Evolutionary conservation across 2,797 vertebrate species (phyloP).

Genomic region (Diceros bicornis): DNA sequence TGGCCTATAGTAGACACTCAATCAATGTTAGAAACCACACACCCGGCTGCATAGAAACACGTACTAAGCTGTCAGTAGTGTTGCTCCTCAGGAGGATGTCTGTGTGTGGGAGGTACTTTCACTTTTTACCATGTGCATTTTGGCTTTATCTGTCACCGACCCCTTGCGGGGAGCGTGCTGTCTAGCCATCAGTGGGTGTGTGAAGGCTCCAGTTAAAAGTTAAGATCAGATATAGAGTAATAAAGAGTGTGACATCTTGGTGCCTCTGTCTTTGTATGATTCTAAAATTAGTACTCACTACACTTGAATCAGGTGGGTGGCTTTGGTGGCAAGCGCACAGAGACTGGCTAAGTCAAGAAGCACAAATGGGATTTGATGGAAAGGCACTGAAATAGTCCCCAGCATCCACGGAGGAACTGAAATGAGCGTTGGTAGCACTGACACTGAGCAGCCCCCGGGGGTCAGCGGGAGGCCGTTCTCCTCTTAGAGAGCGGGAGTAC

Average conservation of each 20-base stretch:
- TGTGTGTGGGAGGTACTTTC: background rate
- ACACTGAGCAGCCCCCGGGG: background rate
- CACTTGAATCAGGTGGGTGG: background rate
- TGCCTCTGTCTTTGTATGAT: background rate
- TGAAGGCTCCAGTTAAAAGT: slow-evolving; percentile 6
- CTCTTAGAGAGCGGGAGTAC: background rate
- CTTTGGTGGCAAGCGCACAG: background rate
- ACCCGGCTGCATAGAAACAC: background rate
- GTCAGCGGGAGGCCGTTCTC: background rate
- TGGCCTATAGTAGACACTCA: background rate
- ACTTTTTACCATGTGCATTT: background rate
- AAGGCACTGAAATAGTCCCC: background rate
- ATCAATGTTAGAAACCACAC: background rate
- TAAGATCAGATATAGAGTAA: background rate
- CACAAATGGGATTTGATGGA: background rate
- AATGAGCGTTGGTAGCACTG: background rate
- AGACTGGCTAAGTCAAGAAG: background rate
- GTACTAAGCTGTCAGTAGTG: background rate
- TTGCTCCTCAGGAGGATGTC: background rate
- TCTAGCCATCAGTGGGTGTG: background rate
- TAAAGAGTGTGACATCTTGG: background rate
- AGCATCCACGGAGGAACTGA: background rate
- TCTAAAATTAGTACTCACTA: background rate
- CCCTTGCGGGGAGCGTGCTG: background rate
- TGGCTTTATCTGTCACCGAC: background rate